These are phyloP conservation scores for Drosophila yakuba DNA, from an alignment of 1,140 invertebrate species.

Conservation along the genomic window DNA sequence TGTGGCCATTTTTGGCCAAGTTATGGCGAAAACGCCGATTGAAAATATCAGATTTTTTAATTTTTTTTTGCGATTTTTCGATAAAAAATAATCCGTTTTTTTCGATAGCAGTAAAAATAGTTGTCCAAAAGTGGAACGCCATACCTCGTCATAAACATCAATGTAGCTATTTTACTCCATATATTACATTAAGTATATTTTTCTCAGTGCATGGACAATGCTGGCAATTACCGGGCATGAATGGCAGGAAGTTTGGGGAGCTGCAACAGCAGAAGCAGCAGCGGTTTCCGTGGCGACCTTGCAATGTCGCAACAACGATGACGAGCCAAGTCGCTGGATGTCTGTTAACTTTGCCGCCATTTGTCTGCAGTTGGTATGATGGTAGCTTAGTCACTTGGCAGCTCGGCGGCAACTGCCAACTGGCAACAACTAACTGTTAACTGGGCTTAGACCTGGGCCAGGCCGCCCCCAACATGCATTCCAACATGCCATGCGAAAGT, in stretches of 20 bases:
- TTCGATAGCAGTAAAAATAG: no score
- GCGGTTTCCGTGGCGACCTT: constrained; percentile 50
- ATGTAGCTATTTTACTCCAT: no score
- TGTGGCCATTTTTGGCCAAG: no score
- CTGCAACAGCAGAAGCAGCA: constrained; percentile 13
- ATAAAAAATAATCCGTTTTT: no score
- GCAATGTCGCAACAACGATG: constrained; percentile 69
- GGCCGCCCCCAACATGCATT: constrained; percentile 70
- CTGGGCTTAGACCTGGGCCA: constrained; percentile 41
- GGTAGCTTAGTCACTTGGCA: constrained; percentile 18
- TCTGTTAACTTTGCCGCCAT: constrained; percentile 71
- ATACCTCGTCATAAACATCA: no score
- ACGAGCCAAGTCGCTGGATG: constrained; percentile 25
- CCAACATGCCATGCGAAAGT: constrained; percentile 68
- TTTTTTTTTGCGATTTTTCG: no score
- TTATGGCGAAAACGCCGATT: no score
- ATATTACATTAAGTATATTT: neutral
- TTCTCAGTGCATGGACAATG: constrained; percentile 41
- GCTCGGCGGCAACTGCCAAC: constrained; percentile 19
- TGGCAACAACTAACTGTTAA: constrained; percentile 40
- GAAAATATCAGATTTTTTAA: no score
- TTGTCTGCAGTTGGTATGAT: constrained; percentile 58
- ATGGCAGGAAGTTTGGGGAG: constrained; percentile 72
- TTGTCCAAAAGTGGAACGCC: no score
- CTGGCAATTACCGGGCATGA: constrained; percentile 66